Conservation (phyloP, 2,888 invertebrate genomes). For the Caenorhabditis auriculariae region DNA sequence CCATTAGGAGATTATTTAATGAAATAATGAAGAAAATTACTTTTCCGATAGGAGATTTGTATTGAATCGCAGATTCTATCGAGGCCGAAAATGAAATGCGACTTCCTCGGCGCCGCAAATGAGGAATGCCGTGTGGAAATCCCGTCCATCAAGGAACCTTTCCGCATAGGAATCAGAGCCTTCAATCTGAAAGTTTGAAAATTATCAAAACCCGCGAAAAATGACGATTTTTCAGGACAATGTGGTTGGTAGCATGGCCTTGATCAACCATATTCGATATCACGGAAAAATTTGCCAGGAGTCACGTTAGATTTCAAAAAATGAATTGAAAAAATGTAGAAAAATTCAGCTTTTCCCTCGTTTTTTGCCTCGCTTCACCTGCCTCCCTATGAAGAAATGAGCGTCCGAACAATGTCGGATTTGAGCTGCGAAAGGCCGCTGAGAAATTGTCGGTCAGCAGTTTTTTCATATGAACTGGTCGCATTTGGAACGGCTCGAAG, state of each 20-base stretch:
- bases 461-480: too few species aligned
- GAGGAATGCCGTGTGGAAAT: constrained; percentile 41
- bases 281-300: constrained; percentile 51
- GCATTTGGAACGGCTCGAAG: too few species aligned
- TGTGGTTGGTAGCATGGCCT: constrained; percentile 51
- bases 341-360: constrained; percentile 29
- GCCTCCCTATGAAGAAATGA: constrained; percentile 21
- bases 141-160: constrained; percentile 53
- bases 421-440: constrained; percentile 39
- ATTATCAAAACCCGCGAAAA: neutral
- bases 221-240: constrained; percentile 21
- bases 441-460: constrained; percentile 9
- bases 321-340: neutral
- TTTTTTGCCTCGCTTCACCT: constrained; percentile 27
- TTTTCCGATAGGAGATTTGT: too few species aligned
- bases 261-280: constrained; percentile 54
- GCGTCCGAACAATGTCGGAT: constrained; percentile 37
- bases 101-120: constrained; percentile 38
- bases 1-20: too few species aligned
- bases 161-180: constrained; percentile 54
- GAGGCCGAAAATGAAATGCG: constrained; percentile 54
- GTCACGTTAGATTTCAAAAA: constrained; percentile 31
- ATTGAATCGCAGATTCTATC: constrained; percentile 23
- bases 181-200: constrained; percentile 41
- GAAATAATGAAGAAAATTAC: too few species aligned